phyloP scores from a whole-genome alignment of 2,797 vertebrate species.

The Gephyroberyx darwinii region DNA sequence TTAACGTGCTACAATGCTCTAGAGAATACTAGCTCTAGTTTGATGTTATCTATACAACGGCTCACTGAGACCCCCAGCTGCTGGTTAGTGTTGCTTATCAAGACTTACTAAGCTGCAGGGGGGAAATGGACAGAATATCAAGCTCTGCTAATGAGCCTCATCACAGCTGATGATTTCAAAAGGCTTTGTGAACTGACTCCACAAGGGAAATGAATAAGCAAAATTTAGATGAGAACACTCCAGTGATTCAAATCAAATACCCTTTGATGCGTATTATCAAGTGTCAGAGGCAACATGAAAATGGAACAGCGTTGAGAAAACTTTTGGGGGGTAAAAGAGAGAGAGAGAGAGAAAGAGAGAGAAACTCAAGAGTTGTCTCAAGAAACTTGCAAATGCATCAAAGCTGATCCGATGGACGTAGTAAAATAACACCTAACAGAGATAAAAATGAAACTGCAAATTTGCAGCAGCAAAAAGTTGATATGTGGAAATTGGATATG shows the following conservation, averaged over 20 bases:
- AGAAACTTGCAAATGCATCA: conserved; percentile 32
- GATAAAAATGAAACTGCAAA: conserved; percentile 13
- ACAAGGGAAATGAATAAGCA: conserved; percentile 63
- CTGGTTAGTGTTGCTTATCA: conserved; percentile 71
- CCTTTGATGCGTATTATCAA: conserved; percentile 58
- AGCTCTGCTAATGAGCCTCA: conserved; percentile 76
- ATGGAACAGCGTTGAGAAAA: background rate
- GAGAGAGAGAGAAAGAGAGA: background rate
- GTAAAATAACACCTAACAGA: conserved; percentile 13
- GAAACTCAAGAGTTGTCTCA: no score
- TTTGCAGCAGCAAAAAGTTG: conserved; percentile 20
- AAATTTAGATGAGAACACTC: conserved; percentile 64
- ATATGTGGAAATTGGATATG: conserved; percentile 43
- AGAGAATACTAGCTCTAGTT: conserved; percentile 44
- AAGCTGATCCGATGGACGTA: conserved; percentile 21
- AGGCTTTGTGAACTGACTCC: conserved; percentile 69
- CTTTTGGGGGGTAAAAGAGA: background rate
- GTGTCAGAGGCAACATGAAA: conserved; percentile 27
- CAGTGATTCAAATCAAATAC: conserved; percentile 54
- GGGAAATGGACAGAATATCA: conserved; percentile 55
- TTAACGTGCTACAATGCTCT: conserved; percentile 25
- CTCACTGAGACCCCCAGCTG: conserved; percentile 47
- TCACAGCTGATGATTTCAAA: conserved; percentile 75
- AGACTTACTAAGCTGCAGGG: conserved; percentile 60
- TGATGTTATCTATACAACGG: conserved; percentile 34